Evolutionary conservation across 2,888 invertebrate species (phyloP).

Genomic region (Andrena camellia): DNA sequence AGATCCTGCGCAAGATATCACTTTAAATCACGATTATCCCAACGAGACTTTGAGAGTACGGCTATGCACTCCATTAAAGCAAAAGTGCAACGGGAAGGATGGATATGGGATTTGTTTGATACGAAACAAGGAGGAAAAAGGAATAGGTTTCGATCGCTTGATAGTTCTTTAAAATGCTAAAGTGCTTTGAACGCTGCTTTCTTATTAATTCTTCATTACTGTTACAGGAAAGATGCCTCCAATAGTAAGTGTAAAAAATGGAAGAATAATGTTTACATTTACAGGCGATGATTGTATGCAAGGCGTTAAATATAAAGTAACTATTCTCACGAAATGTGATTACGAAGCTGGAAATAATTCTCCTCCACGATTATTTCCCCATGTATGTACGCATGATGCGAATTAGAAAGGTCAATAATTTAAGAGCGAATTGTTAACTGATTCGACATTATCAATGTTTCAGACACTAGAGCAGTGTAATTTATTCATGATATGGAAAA

Average conservation of each 20-base stretch:
- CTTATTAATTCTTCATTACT: conserved; percentile 22
- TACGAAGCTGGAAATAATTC: conserved; percentile 63
- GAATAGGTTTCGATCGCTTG: conserved; percentile 73
- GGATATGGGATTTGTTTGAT: conserved; percentile 76
- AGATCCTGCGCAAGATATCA: conserved; percentile 53
- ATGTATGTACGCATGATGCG: conserved; percentile 62
- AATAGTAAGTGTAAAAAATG: conserved; percentile 43
- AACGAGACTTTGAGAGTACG: conserved; percentile 68
- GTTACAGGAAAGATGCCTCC: conserved; percentile 75
- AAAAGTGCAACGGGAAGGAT: conserved; percentile 71
- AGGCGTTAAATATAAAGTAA: conserved; percentile 67
- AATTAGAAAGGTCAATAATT: background rate
- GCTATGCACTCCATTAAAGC: conserved; percentile 72
- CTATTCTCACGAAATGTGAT: conserved; percentile 78
- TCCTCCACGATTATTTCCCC: conserved; percentile 67
- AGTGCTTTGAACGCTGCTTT: background rate
- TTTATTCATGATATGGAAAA: conserved; percentile 76
- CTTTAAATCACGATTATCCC: conserved; percentile 41
- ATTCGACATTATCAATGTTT: conserved; percentile 37
- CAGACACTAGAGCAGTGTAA: conserved; percentile 62
- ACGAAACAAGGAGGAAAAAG: conserved; percentile 70
- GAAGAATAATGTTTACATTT: conserved; percentile 71
- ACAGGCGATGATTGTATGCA: conserved; percentile 75
- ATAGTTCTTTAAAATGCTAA: background rate
- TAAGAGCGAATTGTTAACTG: background rate